phyloP scores from a whole-genome alignment of 2,888 invertebrate species.

The Chrysina gloriosa region DNA sequence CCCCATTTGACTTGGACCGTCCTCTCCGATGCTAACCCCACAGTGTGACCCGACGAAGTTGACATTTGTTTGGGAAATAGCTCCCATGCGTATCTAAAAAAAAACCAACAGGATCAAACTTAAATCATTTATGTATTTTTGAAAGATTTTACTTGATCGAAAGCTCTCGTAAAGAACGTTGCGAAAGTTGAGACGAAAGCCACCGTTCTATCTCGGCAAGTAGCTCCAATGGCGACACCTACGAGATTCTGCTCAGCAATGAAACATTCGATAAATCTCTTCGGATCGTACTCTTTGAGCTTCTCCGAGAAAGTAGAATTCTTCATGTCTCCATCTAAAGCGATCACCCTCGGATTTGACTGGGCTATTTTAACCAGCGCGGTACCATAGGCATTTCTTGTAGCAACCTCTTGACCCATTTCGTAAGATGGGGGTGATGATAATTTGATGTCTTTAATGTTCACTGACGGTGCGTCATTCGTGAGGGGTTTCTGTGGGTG shows the following conservation, averaged over 20 bases:
- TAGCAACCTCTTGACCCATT: slow-evolving; percentile 82
- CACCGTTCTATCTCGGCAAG: slow-evolving; percentile 91
- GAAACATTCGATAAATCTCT: slow-evolving; percentile 95
- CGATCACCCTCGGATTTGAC: slow-evolving; percentile 84
- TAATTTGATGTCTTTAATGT: slow-evolving; percentile 78
- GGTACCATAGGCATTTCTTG: slow-evolving; percentile 93
- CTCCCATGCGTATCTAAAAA: slow-evolving; percentile 94
- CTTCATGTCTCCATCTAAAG: slow-evolving; percentile 97
- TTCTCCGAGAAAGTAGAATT: slow-evolving; percentile 98
- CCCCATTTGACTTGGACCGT: slow-evolving; percentile 99
- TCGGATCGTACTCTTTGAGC: slow-evolving; percentile 78
- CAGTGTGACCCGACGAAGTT: slow-evolving; percentile 98
- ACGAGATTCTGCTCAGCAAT: slow-evolving; percentile 99
- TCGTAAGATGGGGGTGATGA: slow-evolving; percentile 87
- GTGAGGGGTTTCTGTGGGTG: slow-evolving; percentile 73
- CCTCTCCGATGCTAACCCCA: slow-evolving; percentile 98
- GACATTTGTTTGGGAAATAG: slow-evolving; percentile 97
- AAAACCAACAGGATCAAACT: background rate
- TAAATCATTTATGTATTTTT: no score
- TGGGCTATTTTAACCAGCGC: slow-evolving; percentile 90
- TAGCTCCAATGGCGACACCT: slow-evolving; percentile 94
- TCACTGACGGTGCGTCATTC: slow-evolving; percentile 78
- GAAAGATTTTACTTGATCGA: slow-evolving; percentile 89
- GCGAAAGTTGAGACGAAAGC: slow-evolving; percentile 98
- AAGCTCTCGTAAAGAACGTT: slow-evolving; percentile 95